Base-by-base conservation (phyloP, 2,797 vertebrate genomes). In the Pelodytes ibericus region DNA sequence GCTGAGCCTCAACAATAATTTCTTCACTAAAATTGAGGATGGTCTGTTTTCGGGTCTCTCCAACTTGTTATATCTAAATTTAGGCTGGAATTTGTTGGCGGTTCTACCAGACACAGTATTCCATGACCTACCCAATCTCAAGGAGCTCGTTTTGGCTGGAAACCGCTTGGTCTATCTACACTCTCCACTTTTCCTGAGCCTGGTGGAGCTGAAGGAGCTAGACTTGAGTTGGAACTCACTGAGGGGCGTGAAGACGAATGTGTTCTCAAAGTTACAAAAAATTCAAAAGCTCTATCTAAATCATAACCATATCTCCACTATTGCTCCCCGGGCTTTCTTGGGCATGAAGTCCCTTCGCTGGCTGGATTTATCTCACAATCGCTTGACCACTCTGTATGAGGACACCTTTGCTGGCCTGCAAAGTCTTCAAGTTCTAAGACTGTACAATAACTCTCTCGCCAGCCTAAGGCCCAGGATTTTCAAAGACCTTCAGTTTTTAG, bases 341-440 rank as follows among this genome's bases (percentile, higher is more conserved):
- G 94, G 96, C 53, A 92, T 98, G 94, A 96, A 93, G 85, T 95
- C 95, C 0, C 90, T 99, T 31, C 89, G 96, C 27, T 99, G 97
- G 98, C 81, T 99, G 81, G 97, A 98, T 82, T 88, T 99, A 78
- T 98, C 94, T 0, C 95, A 95, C 87, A 99, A 99, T 87, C 94
- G 92, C 0, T 77, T 99, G 0, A 84, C 86, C 1, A 79, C 84
- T 0, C 89, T 98, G 8, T 93, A 92, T 0, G 97, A 97, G 4
- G 96, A 98, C 82, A 96, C 95, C 0, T 99, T 98, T 85, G 62
- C 93, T 0, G 94, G 96, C 13, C 90, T 99, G 18, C 88, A 89
- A 49, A 96, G 88, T 80, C 90, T 99, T 51, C 96, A 95, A 0
- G 96, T 99, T 0, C 90, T 99, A 66, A 94, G 96, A 24, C 83